Percentiles rank a stretch among this genome's conserved stretches.
These are phyloP conservation scores for Oncorhynchus keta DNA, from an alignment of 2,113 vertebrate species.

Conservation along the genomic window DNA sequence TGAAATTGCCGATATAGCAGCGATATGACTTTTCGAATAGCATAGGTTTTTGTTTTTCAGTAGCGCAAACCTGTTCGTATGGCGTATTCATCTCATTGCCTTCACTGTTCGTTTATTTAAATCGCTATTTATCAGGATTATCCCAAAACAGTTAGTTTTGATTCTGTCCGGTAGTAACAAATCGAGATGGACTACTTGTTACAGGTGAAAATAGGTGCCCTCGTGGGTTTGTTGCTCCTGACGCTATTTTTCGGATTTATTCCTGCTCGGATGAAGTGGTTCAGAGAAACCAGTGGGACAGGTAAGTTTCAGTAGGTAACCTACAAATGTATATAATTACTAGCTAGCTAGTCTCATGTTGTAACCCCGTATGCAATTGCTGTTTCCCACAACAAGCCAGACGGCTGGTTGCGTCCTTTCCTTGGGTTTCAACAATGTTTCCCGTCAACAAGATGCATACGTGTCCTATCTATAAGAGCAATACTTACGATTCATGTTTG, in stretches of 20 bases:
- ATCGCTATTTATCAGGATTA: not conserved
- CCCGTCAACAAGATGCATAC: too few relatives aligned
- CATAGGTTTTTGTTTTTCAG: not conserved
- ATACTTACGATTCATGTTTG: too few relatives aligned
- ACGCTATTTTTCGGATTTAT: constrained; percentile 77
- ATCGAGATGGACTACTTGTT: constrained; percentile 70
- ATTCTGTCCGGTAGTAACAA: not conserved
- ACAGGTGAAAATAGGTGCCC: constrained; percentile 72
- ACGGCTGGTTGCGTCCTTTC: too few relatives aligned
- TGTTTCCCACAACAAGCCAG: too few relatives aligned
- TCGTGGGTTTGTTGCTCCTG: constrained; percentile 70
- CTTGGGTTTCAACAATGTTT: too few relatives aligned
- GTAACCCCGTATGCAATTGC: not conserved
- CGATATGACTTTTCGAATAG: not conserved
- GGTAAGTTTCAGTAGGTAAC: constrained; percentile 48
- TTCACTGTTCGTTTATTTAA: not conserved
- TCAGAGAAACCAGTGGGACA: constrained; percentile 66
- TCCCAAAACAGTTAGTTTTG: not conserved
- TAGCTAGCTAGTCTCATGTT: not conserved
- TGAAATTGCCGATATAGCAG: not conserved
- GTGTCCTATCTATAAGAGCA: too few relatives aligned
- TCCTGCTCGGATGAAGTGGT: constrained; percentile 72
- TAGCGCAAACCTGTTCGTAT: not conserved
- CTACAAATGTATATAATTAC: not conserved
- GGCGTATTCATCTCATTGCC: not conserved